A percentile compares a stretch with the other conserved stretches of the same genome.
Conservation (phyloP, 2,113 vertebrate genomes). For the Aphelocoma coerulescens region DNA sequence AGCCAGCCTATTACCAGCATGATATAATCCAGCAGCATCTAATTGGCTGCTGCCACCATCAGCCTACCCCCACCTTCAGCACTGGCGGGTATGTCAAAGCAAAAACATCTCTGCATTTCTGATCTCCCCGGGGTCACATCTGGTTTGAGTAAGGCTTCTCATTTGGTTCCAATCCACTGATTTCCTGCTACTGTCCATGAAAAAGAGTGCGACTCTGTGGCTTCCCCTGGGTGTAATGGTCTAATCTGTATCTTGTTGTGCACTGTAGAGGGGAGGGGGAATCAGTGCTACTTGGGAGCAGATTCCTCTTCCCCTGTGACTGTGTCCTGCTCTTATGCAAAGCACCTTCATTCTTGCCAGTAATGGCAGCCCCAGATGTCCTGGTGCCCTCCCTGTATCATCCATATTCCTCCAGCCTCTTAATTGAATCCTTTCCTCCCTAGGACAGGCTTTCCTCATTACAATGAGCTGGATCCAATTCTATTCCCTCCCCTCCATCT, state of each 20-base stretch:
- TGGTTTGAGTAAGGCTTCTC: constrained; percentile 61
- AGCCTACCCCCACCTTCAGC: constrained; percentile 19
- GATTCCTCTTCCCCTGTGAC: constrained; percentile 1
- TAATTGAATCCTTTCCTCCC: constrained; percentile 53
- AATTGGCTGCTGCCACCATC: constrained; percentile 13
- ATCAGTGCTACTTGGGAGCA: constrained; percentile 39
- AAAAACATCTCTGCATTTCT: constrained; percentile 56
- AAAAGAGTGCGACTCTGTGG: constrained; percentile 59
- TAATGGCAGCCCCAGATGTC: constrained; percentile 29
- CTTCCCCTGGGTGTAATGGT: constrained; percentile 57
- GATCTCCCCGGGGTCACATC: constrained; percentile 59
- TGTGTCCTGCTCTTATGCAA: constrained; percentile 19
- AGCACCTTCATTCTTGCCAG: constrained; percentile 28
- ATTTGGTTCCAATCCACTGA: constrained; percentile 73
- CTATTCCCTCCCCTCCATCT: neutral
- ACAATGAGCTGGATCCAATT: constrained; percentile 30
- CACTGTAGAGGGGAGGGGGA: constrained; percentile 35
- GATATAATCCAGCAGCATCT: constrained; percentile 11
- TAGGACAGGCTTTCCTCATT: constrained; percentile 48
- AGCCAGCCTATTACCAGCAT: neutral
- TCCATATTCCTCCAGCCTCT: neutral
- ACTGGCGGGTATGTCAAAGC: constrained; percentile 34
- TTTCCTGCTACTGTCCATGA: constrained; percentile 79
- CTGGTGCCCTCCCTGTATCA: neutral
- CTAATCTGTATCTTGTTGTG: constrained; percentile 65